Percentiles rank a stretch among this genome's conserved stretches.
Evolutionary conservation across 2,113 vertebrate genomes (phyloP).

Genomic region (Amphiprion percula): DNA sequence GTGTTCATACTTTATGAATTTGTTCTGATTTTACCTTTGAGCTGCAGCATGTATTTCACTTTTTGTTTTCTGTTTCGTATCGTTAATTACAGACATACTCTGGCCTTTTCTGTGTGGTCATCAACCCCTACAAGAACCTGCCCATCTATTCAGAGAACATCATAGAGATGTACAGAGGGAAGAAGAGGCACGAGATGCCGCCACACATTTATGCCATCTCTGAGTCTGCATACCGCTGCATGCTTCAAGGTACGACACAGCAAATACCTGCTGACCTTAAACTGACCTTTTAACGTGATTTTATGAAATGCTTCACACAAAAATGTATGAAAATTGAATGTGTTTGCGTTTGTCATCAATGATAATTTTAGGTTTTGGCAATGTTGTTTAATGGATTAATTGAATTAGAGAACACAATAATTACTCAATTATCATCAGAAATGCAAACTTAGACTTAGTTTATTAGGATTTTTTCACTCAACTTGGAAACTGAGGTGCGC

Average conservation of each 20-base stretch:
- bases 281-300: background rate
- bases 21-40: background rate
- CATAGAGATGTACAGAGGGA: conserved; percentile 85
- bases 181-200: conserved; percentile 85
- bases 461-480: background rate
- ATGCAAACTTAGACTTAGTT: too few species aligned
- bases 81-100: conserved; percentile 79
- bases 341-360: too few species aligned
- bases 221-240: conserved; percentile 84
- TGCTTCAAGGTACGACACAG: conserved; percentile 80
- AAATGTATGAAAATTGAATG: background rate
- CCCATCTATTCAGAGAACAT: conserved; percentile 86
- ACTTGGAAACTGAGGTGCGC: background rate
- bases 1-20: background rate
- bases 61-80: conserved; percentile 21
- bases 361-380: too few species aligned
- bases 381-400: too few species aligned
- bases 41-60: background rate
- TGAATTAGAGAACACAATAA: too few species aligned
- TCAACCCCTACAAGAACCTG: conserved; percentile 86
- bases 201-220: conserved; percentile 86
- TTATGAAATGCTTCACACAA: background rate
- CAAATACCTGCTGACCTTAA: background rate
- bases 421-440: too few species aligned
- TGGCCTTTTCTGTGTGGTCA: conserved; percentile 84